Evolutionary conservation across 2,888 invertebrate species (phyloP).

Genomic region (Xanthorhoe spadicearia): DNA sequence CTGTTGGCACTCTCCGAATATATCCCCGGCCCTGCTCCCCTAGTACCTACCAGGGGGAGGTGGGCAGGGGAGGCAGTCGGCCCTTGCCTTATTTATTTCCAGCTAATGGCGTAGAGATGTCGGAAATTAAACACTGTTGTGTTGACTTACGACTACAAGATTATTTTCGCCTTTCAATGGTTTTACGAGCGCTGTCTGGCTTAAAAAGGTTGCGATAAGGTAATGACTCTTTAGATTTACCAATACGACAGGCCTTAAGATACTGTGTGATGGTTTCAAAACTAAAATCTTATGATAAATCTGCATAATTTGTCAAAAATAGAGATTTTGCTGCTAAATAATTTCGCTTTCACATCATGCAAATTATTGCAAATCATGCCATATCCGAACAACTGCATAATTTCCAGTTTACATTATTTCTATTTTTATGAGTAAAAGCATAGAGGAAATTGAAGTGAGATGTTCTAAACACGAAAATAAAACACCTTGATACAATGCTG

Average conservation of each 20-base stretch:
- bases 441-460: too few species aligned
- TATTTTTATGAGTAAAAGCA: too few species aligned
- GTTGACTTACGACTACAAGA: slow-evolving; percentile 45
- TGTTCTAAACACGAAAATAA: background rate
- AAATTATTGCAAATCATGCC: too few species aligned
- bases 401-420: too few species aligned
- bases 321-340: too few species aligned
- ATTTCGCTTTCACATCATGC: too few species aligned
- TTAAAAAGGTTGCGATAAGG: background rate
- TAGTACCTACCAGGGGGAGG: slow-evolving; percentile 41
- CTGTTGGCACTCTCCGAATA: slow-evolving; percentile 79
- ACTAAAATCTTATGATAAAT: too few species aligned
- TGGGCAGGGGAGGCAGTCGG: slow-evolving; percentile 57
- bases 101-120: slow-evolving; percentile 70
- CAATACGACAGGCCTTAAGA: background rate
- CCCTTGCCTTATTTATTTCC: slow-evolving; percentile 77
- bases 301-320: too few species aligned
- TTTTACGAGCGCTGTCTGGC: background rate
- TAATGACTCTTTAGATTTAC: background rate
- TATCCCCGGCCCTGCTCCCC: slow-evolving; percentile 55
- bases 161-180: slow-evolving; percentile 11
- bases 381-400: too few species aligned
- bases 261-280: background rate
- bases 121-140: slow-evolving; percentile 76
- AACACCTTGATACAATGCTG: background rate